Evolutionary conservation across 2,888 invertebrate genomes (phyloP).

Genomic region (Standfussiana lucernea): DNA sequence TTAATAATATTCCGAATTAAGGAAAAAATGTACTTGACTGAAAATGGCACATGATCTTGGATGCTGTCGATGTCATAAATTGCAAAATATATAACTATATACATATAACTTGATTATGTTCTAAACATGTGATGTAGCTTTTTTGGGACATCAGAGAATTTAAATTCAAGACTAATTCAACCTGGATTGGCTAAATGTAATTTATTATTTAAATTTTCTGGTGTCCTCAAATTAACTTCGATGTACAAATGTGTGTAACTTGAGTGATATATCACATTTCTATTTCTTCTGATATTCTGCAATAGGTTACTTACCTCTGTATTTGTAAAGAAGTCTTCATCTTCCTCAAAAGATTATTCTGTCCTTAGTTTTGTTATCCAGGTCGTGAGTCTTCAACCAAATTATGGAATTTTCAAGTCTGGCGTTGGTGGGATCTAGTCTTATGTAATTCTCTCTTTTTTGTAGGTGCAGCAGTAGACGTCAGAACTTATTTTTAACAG

Average conservation of each 20-base stretch:
- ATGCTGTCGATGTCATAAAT: constrained; percentile 78
- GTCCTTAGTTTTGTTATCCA: constrained; percentile 54
- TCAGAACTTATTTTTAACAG: constrained; percentile 42
- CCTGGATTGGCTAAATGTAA: background rate
- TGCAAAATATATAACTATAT: constrained; percentile 60
- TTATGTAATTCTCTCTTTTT: constrained; percentile 47
- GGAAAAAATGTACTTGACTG: constrained; percentile 61
- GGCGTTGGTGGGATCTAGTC: constrained; percentile 32
- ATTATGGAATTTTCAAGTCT: constrained; percentile 35
- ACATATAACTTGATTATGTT: constrained; percentile 67
- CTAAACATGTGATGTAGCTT: constrained; percentile 69
- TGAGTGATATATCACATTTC: constrained; percentile 47
- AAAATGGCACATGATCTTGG: constrained; percentile 78
- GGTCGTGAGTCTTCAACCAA: constrained; percentile 67
- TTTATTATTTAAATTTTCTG: constrained; percentile 51
- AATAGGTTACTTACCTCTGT: constrained; percentile 24
- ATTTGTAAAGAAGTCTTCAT: constrained; percentile 40
- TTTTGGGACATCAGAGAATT: constrained; percentile 68
- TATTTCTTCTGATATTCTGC: constrained; percentile 35
- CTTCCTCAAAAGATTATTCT: constrained; percentile 41
- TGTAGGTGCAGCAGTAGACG: constrained; percentile 57
- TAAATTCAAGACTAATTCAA: background rate
- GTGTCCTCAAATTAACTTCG: constrained; percentile 57
- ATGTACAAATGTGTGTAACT: constrained; percentile 65
- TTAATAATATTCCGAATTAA: constrained; percentile 5